phyloP scores from a whole-genome alignment of 1,140 invertebrate genomes.

The Leptinotarsa lineolata region DNA sequence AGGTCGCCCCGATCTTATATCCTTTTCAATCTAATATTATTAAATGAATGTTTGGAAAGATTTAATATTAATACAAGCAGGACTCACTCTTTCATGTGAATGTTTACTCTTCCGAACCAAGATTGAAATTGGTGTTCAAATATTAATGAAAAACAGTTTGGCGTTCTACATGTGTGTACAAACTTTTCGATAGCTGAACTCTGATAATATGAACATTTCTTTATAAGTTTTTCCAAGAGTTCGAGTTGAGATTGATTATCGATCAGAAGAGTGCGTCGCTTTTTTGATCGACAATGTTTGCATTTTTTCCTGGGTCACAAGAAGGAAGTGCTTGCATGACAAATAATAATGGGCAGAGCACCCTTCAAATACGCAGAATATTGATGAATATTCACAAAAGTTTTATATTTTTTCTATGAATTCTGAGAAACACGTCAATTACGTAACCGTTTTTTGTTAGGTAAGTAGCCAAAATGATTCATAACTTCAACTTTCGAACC shows the following conservation, averaged over 20 bases:
- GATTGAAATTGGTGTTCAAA: conserved; percentile 6
- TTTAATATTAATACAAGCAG: conserved; percentile 6
- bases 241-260: neutral
- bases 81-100: conserved; percentile 6
- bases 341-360: too few relatives aligned
- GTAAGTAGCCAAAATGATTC: too few relatives aligned
- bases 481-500: too few relatives aligned
- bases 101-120: neutral
- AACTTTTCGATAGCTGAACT: neutral
- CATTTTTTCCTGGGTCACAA: too few relatives aligned
- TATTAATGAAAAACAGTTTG: conserved; percentile 3
- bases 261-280: too few relatives aligned
- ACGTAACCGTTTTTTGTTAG: too few relatives aligned
- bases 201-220: neutral
- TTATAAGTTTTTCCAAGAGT: neutral
- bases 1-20: neutral
- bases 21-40: neutral
- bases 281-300: too few relatives aligned
- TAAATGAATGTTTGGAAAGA: conserved; percentile 3
- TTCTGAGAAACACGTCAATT: too few relatives aligned
- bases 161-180: neutral
- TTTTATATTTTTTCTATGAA: too few relatives aligned
- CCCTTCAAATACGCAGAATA: too few relatives aligned
- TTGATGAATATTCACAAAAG: too few relatives aligned
- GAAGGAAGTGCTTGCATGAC: too few relatives aligned